Evolutionary conservation across 2,888 invertebrate genomes (phyloP).

Genomic region (Dryococelus australis): DNA sequence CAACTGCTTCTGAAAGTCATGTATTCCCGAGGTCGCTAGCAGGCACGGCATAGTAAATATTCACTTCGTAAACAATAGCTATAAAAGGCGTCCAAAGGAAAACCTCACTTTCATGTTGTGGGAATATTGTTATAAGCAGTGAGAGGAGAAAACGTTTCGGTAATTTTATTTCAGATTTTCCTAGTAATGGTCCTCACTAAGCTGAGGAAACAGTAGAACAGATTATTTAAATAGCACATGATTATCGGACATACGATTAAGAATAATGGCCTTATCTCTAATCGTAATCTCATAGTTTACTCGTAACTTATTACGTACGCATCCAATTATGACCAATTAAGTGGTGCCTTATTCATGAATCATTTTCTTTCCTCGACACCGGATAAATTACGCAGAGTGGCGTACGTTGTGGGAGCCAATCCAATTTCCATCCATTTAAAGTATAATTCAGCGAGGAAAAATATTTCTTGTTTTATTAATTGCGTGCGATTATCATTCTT

Average conservation of each 20-base stretch:
- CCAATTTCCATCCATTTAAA: slow-evolving; percentile 27
- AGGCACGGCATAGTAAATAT: background rate
- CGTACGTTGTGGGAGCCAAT: slow-evolving; percentile 11
- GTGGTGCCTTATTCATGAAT: background rate
- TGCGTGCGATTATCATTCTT: slow-evolving; percentile 12
- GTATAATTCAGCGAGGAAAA: slow-evolving; percentile 26
- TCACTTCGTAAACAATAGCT: background rate
- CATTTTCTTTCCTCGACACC: slow-evolving; percentile 16
- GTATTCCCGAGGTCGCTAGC: background rate
- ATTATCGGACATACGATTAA: slow-evolving; percentile 6
- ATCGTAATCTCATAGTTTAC: background rate
- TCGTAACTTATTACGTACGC: background rate
- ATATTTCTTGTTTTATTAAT: slow-evolving; percentile 25
- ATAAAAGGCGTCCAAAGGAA: background rate
- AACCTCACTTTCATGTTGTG: background rate
- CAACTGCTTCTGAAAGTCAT: background rate
- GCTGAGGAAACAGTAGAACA: background rate
- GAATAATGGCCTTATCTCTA: slow-evolving; percentile 5
- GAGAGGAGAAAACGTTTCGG: background rate
- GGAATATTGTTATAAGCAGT: background rate
- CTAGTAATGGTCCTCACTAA: background rate
- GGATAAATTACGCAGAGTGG: background rate
- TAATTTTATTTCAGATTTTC: slow-evolving; percentile 4
- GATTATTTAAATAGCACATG: slow-evolving; percentile 3
- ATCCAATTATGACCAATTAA: slow-evolving; percentile 16